Conservation (phyloP, 2,797 vertebrate species). For the Podarcis lilfordi region DNA sequence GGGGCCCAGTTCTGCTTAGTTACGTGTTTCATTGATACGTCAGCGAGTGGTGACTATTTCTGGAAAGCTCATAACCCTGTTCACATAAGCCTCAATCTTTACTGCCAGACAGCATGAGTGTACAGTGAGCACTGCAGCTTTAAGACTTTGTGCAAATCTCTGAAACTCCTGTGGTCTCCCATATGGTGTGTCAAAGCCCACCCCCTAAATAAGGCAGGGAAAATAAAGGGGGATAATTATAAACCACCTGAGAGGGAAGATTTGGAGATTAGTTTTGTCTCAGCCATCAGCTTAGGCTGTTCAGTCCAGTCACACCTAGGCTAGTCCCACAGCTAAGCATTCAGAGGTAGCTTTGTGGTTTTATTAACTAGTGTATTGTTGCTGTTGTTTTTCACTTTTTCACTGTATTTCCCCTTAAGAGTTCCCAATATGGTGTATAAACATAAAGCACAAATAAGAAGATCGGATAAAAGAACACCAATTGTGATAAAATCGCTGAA, state of each 20-base stretch:
- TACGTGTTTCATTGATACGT: neutral
- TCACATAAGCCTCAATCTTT: neutral
- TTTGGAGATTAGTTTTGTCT: neutral
- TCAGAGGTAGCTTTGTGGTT: neutral
- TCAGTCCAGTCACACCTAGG: neutral
- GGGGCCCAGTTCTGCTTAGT: neutral
- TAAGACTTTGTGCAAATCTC: neutral
- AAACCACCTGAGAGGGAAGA: neutral
- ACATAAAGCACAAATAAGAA: neutral
- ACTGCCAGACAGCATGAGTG: neutral
- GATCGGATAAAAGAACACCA: neutral
- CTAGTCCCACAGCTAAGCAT: neutral
- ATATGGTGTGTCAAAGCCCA: neutral
- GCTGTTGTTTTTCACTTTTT: too few relatives aligned
- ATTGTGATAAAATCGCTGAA: neutral
- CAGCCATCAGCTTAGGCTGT: too few relatives aligned
- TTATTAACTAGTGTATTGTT: too few relatives aligned
- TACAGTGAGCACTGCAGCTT: neutral
- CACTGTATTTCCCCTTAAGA: neutral
- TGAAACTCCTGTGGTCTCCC: neutral
- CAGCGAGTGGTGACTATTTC: neutral
- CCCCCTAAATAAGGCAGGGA: neutral
- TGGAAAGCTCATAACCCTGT: neutral
- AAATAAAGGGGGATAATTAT: neutral
- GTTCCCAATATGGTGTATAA: neutral